Evolutionary conservation across 2,797 vertebrate species (phyloP), one percentile per base, ranked within the genome.

Genomic region (Kryptolebias ocellatus): DNA sequence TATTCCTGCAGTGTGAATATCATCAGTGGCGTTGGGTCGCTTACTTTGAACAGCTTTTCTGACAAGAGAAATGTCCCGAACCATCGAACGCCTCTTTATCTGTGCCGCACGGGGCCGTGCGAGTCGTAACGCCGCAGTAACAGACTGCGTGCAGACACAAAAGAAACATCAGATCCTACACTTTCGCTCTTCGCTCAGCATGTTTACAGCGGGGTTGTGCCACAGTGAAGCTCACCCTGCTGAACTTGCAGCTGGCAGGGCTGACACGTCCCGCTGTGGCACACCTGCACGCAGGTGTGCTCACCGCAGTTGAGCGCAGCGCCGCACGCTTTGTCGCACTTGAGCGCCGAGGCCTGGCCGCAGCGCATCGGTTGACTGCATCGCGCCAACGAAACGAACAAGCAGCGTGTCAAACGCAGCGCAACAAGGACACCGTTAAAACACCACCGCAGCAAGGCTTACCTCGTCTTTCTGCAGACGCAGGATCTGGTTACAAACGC

Each of bases 301-400:
- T 95, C 89, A 20, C 92, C 94, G 89, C 98, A 99, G 89, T 96
- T 98, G 65, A 99, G 91, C 58, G 85, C 49, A 79, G 93, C 94
- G 5, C 93, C 93, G 76, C 98, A 99, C 18, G 94, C 92, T 57
- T 93, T 92, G 71, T 94, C 94, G 83, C 98, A 99, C 66, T 82
- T 95, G 69, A 98, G 93, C 60, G 93, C 91, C 20, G 92, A 68
- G 4, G 94, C 91, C 31, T 96, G 97, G 67, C 97, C 96, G 75
- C 98, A 99, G 70, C 98, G 98, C 91, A 98, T 94, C 2, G 95
- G 97, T 64, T 97, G 96, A 89, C 98, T 99, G 66, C 20, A 84
- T 24, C 20, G 20, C 72, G 86, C 24, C 87, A 20, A 84, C 11
- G 4, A 1, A 49, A 55, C 2, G 4, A 14, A 55, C 7, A 70